Evolutionary conservation across 1,140 invertebrate species (phyloP).

Genomic region (Panagrolaimus sp.): DNA sequence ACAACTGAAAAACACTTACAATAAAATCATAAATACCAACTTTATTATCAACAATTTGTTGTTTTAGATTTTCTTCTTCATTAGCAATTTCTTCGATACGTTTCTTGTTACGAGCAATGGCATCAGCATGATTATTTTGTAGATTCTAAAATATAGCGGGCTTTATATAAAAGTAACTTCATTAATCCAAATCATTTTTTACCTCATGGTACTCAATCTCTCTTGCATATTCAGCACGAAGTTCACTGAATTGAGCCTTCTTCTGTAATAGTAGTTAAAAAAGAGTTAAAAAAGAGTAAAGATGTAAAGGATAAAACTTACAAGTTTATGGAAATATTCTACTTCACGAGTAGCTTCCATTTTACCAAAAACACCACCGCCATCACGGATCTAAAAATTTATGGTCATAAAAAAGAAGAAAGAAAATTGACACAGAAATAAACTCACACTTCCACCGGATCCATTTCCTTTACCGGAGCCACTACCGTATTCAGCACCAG

Average conservation of each 20-base stretch:
- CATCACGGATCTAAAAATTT: constrained; percentile 66
- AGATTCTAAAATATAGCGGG: no score
- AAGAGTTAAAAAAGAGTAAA: not conserved
- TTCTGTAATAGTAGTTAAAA: constrained; percentile 13
- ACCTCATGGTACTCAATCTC: constrained; percentile 44
- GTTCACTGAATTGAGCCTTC: constrained; percentile 28
- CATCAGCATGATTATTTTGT: constrained; percentile 33
- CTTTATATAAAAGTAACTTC: no score
- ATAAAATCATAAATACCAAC: no score
- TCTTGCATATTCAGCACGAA: constrained; percentile 28
- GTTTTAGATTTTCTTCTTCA: constrained; percentile 18
- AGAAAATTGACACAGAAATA: no score
- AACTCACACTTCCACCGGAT: constrained; percentile 35
- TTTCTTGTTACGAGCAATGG: constrained; percentile 40
- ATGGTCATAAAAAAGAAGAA: no score
- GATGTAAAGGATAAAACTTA: constrained; percentile 2
- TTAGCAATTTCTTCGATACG: constrained; percentile 30
- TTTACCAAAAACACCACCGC: constrained; percentile 82
- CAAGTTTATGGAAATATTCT: constrained; percentile 83
- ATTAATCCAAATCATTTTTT: no score
- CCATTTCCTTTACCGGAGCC: constrained; percentile 39
- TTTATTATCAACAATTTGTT: no score
- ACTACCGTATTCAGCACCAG: no score
- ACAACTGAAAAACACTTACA: no score
- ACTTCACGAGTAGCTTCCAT: constrained; percentile 83